A percentile compares a stretch with the other conserved stretches of the same genome.
These are phyloP conservation scores for Poeciliopsis retropinna DNA, from an alignment of 2,113 vertebrate species.

Conservation along the genomic window DNA sequence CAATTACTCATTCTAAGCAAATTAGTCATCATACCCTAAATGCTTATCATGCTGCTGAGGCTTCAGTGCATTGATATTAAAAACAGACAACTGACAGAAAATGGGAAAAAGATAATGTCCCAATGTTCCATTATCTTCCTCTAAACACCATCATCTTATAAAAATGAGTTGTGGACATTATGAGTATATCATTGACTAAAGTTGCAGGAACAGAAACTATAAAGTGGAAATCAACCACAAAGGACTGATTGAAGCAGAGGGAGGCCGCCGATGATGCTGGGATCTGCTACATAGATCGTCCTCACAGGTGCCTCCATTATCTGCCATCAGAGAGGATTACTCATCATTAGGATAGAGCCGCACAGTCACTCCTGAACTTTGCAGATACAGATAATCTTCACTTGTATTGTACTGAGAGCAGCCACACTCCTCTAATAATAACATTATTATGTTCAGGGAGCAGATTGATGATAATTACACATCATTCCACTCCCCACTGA, in stretches of 20 bases:
- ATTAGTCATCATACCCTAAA: not conserved
- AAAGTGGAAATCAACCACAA: constrained; percentile 63
- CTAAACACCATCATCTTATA: constrained; percentile 54
- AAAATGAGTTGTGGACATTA: constrained; percentile 31
- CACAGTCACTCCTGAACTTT: constrained; percentile 28
- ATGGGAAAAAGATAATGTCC: not conserved
- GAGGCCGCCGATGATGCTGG: constrained; percentile 19
- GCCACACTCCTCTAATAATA: constrained; percentile 59
- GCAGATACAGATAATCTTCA: constrained; percentile 13
- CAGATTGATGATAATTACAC: constrained; percentile 69
- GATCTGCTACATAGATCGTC: constrained; percentile 52
- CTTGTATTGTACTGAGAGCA: constrained; percentile 23
- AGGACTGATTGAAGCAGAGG: constrained; percentile 42
- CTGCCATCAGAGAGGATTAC: constrained; percentile 57
- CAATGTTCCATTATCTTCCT: constrained; percentile 50
- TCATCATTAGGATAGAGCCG: constrained; percentile 55
- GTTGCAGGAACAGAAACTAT: constrained; percentile 55
- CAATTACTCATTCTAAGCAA: not conserved
- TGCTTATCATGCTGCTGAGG: constrained; percentile 13
- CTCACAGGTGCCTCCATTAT: constrained; percentile 50
- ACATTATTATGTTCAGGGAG: constrained; percentile 56
- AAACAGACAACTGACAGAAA: constrained; percentile 7
- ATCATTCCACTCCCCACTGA: constrained; percentile 51
- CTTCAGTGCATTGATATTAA: not conserved
- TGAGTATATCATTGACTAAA: constrained; percentile 48